Conservation (phyloP, 2,797 vertebrate species). For the Morus bassanus region DNA sequence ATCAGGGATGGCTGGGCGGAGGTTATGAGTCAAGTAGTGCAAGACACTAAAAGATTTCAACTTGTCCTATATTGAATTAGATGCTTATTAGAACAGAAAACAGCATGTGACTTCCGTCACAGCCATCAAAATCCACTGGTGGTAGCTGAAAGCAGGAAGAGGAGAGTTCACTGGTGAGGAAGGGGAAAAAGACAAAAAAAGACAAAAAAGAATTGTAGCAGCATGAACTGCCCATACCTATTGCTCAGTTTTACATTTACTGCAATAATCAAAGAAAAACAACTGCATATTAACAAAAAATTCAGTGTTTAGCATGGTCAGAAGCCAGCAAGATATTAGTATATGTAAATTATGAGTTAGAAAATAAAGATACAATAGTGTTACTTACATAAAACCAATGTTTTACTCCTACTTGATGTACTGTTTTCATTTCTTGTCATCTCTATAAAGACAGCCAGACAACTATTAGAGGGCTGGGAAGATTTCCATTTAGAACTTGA, state of each 20-base stretch:
- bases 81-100: not conserved
- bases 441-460: not conserved
- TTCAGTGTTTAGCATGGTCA: not conserved
- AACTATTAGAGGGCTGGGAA: not conserved
- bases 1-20: not conserved
- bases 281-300: not conserved
- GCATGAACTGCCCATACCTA: not conserved
- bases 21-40: not conserved
- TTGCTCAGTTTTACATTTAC: not conserved
- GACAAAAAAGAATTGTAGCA: not conserved
- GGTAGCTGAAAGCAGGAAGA: not conserved
- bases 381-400: not conserved
- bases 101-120: not conserved
- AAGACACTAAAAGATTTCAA: not conserved
- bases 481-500: not conserved
- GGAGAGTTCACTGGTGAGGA: not conserved
- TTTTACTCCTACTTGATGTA: not conserved
- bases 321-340: not conserved
- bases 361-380: not conserved
- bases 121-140: not conserved
- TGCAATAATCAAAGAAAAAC: not conserved
- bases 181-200: not conserved
- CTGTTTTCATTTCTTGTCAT: not conserved
- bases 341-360: not conserved
- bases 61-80: not conserved